Conservation (phyloP, 2,113 vertebrate genomes). For the Prinia subflava region DNA sequence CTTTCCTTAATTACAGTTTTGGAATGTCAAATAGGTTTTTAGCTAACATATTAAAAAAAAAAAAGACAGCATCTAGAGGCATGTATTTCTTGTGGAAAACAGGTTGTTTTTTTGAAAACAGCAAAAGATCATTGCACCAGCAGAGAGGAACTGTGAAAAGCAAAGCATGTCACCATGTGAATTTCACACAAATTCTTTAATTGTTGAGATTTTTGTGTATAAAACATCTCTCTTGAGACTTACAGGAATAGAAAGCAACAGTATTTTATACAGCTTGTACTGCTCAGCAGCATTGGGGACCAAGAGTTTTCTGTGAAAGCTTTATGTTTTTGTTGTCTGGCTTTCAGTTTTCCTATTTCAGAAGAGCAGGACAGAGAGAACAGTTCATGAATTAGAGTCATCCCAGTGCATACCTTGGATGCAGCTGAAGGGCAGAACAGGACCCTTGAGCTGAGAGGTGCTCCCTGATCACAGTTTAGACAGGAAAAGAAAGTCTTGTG, state of each 20-base stretch:
- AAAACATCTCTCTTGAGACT: background rate
- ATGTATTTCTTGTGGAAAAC: background rate
- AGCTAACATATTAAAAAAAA: background rate
- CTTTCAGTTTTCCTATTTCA: background rate
- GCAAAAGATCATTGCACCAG: background rate
- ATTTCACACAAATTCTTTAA: background rate
- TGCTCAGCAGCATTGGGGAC: background rate
- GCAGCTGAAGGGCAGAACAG: background rate
- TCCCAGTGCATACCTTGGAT: fast-evolving
- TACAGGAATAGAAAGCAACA: background rate
- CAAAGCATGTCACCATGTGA: background rate
- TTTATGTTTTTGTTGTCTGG: background rate
- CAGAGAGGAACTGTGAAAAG: background rate
- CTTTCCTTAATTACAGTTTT: background rate
- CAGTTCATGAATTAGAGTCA: background rate
- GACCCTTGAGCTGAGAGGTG: background rate
- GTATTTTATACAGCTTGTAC: background rate
- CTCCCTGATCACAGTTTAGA: background rate
- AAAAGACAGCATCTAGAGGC: background rate
- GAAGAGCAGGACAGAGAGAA: background rate
- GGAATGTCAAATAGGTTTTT: background rate
- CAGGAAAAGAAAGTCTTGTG: background rate
- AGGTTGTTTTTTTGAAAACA: background rate
- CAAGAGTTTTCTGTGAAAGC: background rate
- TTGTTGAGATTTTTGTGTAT: background rate